phyloP scores from a whole-genome alignment of 2,888 invertebrate species.

The Heliconius sara region DNA sequence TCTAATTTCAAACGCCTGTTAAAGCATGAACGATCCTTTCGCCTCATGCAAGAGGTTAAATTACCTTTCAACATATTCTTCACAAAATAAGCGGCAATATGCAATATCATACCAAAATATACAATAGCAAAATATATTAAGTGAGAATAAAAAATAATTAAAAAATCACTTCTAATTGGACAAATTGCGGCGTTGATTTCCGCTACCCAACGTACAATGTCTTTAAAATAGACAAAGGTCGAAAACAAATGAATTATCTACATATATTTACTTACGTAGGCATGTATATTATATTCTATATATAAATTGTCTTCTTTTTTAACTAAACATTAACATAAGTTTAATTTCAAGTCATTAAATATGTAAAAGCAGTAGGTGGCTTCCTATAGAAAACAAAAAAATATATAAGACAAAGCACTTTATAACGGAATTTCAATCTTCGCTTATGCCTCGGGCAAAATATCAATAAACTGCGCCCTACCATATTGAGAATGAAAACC shows the following conservation, averaged over 20 bases:
- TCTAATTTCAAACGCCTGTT: conserved; percentile 17
- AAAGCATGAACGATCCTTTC: conserved; percentile 7
- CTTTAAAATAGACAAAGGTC: background rate
- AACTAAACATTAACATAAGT: background rate
- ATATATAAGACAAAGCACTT: conserved; percentile 42
- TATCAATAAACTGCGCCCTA: conserved; percentile 48
- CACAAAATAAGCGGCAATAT: background rate
- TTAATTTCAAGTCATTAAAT: conserved; percentile 8
- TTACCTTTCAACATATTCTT: conserved; percentile 22
- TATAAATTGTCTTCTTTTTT: background rate
- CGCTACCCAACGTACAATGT: background rate
- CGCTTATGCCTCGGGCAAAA: conserved; percentile 45
- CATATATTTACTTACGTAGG: background rate
- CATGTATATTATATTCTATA: background rate
- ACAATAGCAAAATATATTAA: too few species aligned
- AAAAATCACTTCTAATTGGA: background rate
- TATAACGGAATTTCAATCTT: conserved; percentile 47
- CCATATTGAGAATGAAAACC: conserved; percentile 44
- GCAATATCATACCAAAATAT: background rate
- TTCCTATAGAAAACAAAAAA: conserved; percentile 27
- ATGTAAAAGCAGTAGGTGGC: conserved; percentile 30
- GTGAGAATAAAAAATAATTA: background rate
- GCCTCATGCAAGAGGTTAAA: background rate
- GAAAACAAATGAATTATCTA: background rate
- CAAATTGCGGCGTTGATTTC: background rate